Percentiles rank a stretch among this genome's conserved stretches.
Conservation (phyloP, 2,113 vertebrate genomes). For the Xiphorhynchus elegans region DNA sequence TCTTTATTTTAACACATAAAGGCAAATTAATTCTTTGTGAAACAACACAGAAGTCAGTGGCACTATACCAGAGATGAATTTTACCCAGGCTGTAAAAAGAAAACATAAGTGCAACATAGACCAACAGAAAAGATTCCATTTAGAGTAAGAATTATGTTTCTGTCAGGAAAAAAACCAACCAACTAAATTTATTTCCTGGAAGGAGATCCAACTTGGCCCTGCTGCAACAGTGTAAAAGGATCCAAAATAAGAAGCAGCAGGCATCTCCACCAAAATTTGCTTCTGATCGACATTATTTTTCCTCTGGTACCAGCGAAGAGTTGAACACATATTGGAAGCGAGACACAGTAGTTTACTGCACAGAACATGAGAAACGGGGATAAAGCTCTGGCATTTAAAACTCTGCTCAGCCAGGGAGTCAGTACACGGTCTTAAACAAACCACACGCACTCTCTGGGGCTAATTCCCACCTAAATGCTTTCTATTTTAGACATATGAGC, state of each 20-base stretch:
- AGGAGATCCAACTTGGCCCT: slow-evolving; percentile 47
- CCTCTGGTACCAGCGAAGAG: slow-evolving; percentile 1
- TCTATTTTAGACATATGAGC: background rate
- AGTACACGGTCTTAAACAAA: background rate
- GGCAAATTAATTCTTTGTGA: slow-evolving; percentile 46
- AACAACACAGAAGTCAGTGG: slow-evolving; percentile 50
- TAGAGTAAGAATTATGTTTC: slow-evolving; percentile 44
- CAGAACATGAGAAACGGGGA: background rate
- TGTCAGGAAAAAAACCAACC: slow-evolving; percentile 27
- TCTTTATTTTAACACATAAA: slow-evolving; percentile 23
- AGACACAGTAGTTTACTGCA: background rate
- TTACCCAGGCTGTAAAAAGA: slow-evolving; percentile 24
- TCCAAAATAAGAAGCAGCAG: slow-evolving; percentile 66
- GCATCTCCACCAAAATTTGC: slow-evolving; percentile 29
- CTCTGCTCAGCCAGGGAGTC: background rate
- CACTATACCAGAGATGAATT: slow-evolving; percentile 12
- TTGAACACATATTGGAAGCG: background rate
- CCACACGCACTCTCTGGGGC: background rate
- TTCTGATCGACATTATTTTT: slow-evolving; percentile 35
- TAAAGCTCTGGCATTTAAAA: background rate
- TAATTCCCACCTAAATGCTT: background rate
- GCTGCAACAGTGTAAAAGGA: background rate
- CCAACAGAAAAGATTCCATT: slow-evolving; percentile 34
- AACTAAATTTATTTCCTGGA: slow-evolving; percentile 50
- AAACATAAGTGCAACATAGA: slow-evolving; percentile 35